Evolutionary conservation across 1,140 invertebrate genomes (phyloP).

Genomic region (Mycetomoellerius zeteki): DNA sequence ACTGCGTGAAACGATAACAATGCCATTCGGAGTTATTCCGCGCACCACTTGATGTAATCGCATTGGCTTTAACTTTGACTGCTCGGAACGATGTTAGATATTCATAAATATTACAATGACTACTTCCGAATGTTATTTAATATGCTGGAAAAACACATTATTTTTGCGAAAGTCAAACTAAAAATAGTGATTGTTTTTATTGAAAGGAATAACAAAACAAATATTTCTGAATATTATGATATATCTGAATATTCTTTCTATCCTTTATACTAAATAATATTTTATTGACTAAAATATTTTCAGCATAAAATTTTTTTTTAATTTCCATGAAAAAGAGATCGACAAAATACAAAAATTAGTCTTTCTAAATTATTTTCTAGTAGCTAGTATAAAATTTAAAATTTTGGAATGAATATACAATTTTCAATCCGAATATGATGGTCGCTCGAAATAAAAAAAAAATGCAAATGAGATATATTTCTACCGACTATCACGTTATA

Average conservation of each 20-base stretch:
- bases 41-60: background rate
- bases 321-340: background rate
- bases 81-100: background rate
- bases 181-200: conserved; percentile 5
- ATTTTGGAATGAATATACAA: background rate
- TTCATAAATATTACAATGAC: background rate
- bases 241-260: background rate
- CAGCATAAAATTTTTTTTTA: background rate
- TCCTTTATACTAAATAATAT: conserved; percentile 10
- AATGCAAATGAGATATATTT: conserved; percentile 15
- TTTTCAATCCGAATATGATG: background rate
- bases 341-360: background rate
- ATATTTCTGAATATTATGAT: background rate
- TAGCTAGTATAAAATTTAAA: background rate
- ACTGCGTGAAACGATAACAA: conserved; percentile 32
- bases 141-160: background rate
- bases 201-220: background rate
- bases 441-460: background rate
- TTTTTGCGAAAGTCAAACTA: background rate
- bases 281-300: background rate
- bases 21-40: background rate
- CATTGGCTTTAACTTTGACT: background rate
- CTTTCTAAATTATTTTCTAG: background rate
- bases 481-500: background rate
- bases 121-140: background rate